Conservation (phyloP, 2,888 invertebrate genomes). For the Teleogryllus oceanicus region DNA sequence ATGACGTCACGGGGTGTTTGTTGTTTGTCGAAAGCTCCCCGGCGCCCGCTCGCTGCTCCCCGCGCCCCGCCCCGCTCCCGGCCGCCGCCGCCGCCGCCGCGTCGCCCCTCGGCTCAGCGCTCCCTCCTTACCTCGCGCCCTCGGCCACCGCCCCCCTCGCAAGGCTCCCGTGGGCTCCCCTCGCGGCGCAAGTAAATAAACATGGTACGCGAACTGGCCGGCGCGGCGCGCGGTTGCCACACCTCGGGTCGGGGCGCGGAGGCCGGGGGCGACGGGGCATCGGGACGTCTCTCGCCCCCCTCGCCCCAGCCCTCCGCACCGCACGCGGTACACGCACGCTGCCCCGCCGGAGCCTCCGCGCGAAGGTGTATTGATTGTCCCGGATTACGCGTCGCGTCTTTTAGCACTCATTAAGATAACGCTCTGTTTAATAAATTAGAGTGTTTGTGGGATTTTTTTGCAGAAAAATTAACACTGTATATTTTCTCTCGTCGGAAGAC, state of each 20-base stretch:
- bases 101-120: conserved; percentile 10
- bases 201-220: not conserved
- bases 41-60: conserved; percentile 18
- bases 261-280: too few species aligned
- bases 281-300: not conserved
- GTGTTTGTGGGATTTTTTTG: not conserved
- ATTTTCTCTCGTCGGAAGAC: not conserved
- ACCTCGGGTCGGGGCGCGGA: too few species aligned
- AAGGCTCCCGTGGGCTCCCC: conserved; percentile 1
- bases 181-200: not conserved
- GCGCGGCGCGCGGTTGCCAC: too few species aligned
- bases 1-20: conserved; percentile 30
- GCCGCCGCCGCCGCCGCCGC: not conserved
- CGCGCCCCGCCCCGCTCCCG: not conserved
- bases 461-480: conserved; percentile 18
- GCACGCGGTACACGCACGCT: too few species aligned
- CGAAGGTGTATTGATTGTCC: conserved; percentile 3
- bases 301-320: not conserved
- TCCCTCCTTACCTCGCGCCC: conserved; percentile 25
- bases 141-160: not conserved
- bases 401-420: conserved; percentile 4
- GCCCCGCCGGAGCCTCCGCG: not conserved
- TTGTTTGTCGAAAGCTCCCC: conserved; percentile 31
- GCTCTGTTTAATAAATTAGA: conserved; percentile 3
- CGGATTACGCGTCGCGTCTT: not conserved